These are phyloP conservation scores for Amblyjoppa fuscipennis DNA, from an alignment of 2,888 invertebrate genomes.

Conservation along the genomic window DNA sequence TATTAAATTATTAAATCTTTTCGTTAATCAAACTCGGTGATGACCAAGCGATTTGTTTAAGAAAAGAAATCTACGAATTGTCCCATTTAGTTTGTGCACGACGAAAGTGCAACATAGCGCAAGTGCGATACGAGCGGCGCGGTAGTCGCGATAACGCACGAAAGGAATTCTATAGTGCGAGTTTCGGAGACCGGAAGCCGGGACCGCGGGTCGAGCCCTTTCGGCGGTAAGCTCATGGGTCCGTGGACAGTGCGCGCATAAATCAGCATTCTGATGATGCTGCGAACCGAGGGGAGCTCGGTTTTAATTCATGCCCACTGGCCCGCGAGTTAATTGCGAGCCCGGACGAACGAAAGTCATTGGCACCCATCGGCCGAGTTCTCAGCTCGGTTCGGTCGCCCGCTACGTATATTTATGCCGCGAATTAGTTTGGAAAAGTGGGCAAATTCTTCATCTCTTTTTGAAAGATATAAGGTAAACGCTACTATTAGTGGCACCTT, in stretches of 20 bases:
- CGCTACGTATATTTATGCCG: background rate
- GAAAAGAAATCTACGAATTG: background rate
- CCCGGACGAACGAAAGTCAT: conserved; percentile 61
- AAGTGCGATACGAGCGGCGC: background rate
- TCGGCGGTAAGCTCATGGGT: conserved; percentile 67
- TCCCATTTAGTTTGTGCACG: background rate
- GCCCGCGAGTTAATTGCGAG: conserved; percentile 62
- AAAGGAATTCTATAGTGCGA: conserved; percentile 24
- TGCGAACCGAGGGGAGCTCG: conserved; percentile 57
- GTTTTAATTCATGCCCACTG: conserved; percentile 62
- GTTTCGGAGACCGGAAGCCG: conserved; percentile 62
- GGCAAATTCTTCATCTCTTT: too few relatives aligned
- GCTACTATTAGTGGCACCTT: too few relatives aligned
- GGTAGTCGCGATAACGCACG: conserved; percentile 35
- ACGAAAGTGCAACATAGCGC: background rate
- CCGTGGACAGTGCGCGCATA: conserved; percentile 68
- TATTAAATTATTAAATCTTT: too few relatives aligned
- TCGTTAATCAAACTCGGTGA: too few relatives aligned
- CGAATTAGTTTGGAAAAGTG: too few relatives aligned
- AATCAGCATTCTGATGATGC: conserved; percentile 71
- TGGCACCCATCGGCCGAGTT: conserved; percentile 52
- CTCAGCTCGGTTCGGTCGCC: background rate
- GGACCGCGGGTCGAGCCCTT: conserved; percentile 54
- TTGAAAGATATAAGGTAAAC: too few relatives aligned
- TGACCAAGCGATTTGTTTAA: background rate